Evolutionary conservation across 2,888 invertebrate genomes (phyloP).

Genomic region (Lithophane semibrunnea): DNA sequence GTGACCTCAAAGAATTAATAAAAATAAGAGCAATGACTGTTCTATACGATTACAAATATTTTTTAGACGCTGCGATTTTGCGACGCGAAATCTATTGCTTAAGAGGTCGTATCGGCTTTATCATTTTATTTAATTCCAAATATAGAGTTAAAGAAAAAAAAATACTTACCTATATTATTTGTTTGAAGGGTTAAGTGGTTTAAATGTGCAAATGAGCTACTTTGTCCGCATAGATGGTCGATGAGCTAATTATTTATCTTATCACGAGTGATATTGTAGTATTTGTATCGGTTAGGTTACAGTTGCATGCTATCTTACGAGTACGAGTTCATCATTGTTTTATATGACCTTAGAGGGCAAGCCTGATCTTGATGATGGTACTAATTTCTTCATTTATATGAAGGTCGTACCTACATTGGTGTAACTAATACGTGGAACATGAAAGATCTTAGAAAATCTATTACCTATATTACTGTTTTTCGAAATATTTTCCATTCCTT

Average conservation of each 20-base stretch:
- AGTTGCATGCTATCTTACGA: slow-evolving; percentile 13
- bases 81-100: slow-evolving; percentile 15
- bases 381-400: background rate
- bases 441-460: too few species aligned
- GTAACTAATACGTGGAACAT: background rate
- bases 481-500: background rate
- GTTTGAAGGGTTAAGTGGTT: background rate
- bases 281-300: slow-evolving; percentile 23
- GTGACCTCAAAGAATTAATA: slow-evolving; percentile 18
- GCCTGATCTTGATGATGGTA: slow-evolving; percentile 10
- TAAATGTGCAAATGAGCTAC: background rate
- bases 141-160: too few species aligned
- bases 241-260: slow-evolving; percentile 25
- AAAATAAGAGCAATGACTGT: slow-evolving; percentile 51
- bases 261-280: slow-evolving; percentile 17
- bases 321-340: slow-evolving; percentile 16
- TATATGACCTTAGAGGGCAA: slow-evolving; percentile 2
- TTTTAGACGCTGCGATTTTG: too few species aligned
- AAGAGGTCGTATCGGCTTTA: background rate
- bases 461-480: too few species aligned
- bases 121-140: background rate
- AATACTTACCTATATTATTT: background rate
- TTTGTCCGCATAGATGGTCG: background rate
- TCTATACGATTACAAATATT: slow-evolving; percentile 38
- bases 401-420: background rate